phyloP scores from a whole-genome alignment of 2,113 vertebrate species.

The Thamnaconus septentrionalis region DNA sequence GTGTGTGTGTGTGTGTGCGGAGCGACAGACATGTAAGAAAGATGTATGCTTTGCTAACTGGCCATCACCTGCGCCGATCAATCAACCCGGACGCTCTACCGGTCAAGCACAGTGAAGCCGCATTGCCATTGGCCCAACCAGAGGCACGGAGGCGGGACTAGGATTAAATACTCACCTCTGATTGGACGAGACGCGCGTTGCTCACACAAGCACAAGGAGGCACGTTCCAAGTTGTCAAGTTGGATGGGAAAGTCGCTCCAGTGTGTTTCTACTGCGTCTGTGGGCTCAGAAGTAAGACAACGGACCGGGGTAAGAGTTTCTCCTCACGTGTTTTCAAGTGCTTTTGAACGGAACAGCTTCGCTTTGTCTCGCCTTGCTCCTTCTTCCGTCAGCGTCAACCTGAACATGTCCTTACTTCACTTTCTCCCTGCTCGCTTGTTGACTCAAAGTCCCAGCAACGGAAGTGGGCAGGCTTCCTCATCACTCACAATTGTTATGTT shows the following conservation, averaged over 20 bases:
- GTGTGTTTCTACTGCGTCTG: slow-evolving; percentile 5
- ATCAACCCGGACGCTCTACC: slow-evolving; percentile 36
- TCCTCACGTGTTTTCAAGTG: too few species aligned
- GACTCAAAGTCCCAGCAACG: too few species aligned
- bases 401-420: too few species aligned
- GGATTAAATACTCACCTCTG: background rate
- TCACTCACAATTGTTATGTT: background rate
- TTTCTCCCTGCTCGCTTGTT: too few species aligned
- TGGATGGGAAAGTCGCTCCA: slow-evolving; percentile 23
- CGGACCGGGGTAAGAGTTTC: slow-evolving; percentile 36
- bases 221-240: slow-evolving; percentile 47
- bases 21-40: background rate
- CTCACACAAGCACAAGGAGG: slow-evolving; percentile 21
- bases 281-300: slow-evolving; percentile 2
- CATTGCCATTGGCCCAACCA: slow-evolving; percentile 54
- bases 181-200: slow-evolving; percentile 53
- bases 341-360: too few species aligned
- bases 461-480: too few species aligned
- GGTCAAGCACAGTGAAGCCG: background rate
- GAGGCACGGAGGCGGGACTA: slow-evolving; percentile 38
- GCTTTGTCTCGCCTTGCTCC: too few species aligned
- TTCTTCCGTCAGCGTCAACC: too few species aligned
- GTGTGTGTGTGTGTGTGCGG: too few species aligned
- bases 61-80: slow-evolving; percentile 66
- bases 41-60: background rate